Conservation (phyloP, 2,888 invertebrate genomes). For the Hirtodrosophila confusa region DNA sequence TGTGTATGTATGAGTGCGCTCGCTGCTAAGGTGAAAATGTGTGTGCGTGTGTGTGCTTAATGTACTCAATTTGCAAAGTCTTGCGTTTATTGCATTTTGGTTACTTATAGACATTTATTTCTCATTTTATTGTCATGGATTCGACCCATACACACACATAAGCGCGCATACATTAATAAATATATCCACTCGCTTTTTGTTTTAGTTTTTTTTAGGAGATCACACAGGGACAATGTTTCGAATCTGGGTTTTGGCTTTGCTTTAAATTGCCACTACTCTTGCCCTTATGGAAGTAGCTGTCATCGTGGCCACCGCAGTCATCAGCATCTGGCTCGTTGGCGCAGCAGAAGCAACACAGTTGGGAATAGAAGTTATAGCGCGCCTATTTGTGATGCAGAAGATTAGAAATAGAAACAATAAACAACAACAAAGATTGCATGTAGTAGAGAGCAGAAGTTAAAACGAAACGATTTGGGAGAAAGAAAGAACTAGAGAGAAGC, state of each 20-base stretch:
- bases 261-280: constrained; percentile 36
- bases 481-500: constrained; percentile 8
- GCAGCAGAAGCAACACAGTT: constrained; percentile 73
- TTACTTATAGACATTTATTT: constrained; percentile 48
- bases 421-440: constrained; percentile 74
- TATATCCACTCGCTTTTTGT: constrained; percentile 23
- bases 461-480: constrained; percentile 36
- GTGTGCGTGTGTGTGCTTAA: constrained; percentile 7
- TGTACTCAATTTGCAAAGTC: constrained; percentile 36
- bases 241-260: constrained; percentile 46
- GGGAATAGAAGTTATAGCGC: constrained; percentile 81
- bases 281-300: constrained; percentile 39
- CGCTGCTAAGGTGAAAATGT: neutral
- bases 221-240: constrained; percentile 70
- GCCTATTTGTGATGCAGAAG: constrained; percentile 71
- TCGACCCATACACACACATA: constrained; percentile 32
- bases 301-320: constrained; percentile 44
- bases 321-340: constrained; percentile 43
- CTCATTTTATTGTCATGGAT: constrained; percentile 52
- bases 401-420: constrained; percentile 72
- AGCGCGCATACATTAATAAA: constrained; percentile 29
- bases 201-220: constrained; percentile 50
- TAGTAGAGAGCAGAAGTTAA: constrained; percentile 50
- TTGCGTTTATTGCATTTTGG: constrained; percentile 24
- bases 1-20: constrained; percentile 4